Evolutionary conservation across 1,140 invertebrate species (phyloP).

Genomic region (Sminthurinus signatus): DNA sequence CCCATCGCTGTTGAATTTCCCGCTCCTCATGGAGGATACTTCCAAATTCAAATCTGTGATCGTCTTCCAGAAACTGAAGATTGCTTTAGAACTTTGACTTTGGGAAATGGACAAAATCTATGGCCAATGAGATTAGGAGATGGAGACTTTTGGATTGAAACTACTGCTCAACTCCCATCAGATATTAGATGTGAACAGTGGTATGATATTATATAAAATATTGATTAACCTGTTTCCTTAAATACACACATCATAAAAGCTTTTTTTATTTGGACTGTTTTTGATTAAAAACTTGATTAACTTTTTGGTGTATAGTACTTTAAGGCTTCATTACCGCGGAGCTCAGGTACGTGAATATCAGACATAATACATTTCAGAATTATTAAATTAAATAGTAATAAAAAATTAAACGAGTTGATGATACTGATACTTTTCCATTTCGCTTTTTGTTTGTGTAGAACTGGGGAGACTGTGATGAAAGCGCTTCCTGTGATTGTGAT

Average conservation of each 20-base stretch:
- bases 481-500: constrained; percentile 22
- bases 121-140: constrained; percentile 28
- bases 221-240: too few relatives aligned
- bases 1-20: constrained; percentile 17
- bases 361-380: too few relatives aligned
- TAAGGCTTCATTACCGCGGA: constrained; percentile 25
- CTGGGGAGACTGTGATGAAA: constrained; percentile 26
- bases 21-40: constrained; percentile 23
- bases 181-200: constrained; percentile 11
- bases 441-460: too few relatives aligned
- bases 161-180: constrained; percentile 15
- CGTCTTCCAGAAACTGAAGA: constrained; percentile 24
- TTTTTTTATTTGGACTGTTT: too few relatives aligned
- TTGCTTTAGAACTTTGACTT: constrained; percentile 13
- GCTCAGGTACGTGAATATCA: too few relatives aligned
- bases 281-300: too few relatives aligned
- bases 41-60: constrained; percentile 22
- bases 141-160: constrained; percentile 13
- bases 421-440: too few relatives aligned
- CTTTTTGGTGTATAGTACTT: too few relatives aligned
- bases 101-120: constrained; percentile 22
- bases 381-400: too few relatives aligned
- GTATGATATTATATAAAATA: too few relatives aligned
- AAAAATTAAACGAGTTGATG: too few relatives aligned
- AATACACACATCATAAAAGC: too few relatives aligned